A percentile compares a stretch with the other conserved stretches of the same genome.
Conservation (phyloP, 2,797 vertebrate species). For the Gallirallus australis region DNA sequence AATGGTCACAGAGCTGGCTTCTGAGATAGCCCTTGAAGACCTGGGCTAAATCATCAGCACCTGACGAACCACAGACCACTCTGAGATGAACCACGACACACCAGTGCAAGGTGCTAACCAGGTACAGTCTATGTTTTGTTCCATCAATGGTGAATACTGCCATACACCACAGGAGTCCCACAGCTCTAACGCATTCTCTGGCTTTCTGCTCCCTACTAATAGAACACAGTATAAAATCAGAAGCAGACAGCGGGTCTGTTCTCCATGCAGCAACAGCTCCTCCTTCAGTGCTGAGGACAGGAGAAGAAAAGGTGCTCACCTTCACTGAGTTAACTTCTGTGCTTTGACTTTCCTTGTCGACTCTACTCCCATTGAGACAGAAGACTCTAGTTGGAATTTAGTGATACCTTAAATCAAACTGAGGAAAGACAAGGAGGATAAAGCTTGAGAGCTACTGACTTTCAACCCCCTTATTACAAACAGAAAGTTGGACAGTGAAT, state of each 20-base stretch:
- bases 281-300: background rate
- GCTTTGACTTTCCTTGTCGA: background rate
- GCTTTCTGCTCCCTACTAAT: background rate
- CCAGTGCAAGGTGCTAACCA: background rate
- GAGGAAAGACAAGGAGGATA: background rate
- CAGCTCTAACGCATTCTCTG: background rate
- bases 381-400: background rate
- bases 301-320: background rate
- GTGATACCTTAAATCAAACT: background rate
- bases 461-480: background rate
- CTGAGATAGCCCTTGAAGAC: background rate
- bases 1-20: background rate
- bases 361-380: background rate
- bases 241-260: background rate
- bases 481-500: background rate
- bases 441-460: background rate
- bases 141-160: background rate
- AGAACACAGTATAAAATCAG: background rate
- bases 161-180: background rate
- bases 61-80: background rate
- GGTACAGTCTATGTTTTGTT: background rate
- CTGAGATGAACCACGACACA: background rate
- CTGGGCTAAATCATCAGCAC: background rate
- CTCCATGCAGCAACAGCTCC: background rate
- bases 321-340: background rate